Evolutionary conservation across 2,113 vertebrate species (phyloP).

Genomic region (Mirounga angustirostris): DNA sequence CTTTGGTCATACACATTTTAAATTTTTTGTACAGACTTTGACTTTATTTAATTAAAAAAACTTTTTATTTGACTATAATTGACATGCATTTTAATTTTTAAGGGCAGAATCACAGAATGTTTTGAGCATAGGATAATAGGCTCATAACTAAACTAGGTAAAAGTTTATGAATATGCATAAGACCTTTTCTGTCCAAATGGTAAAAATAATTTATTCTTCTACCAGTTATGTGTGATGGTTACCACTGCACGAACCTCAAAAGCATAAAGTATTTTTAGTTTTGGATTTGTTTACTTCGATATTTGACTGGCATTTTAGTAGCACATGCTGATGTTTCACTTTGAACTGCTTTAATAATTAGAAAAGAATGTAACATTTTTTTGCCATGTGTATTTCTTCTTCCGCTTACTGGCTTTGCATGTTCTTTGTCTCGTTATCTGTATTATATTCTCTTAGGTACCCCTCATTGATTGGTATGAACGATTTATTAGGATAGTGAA

Average conservation of each 20-base stretch:
- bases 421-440: not conserved
- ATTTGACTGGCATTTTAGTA: not conserved
- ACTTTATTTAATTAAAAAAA: not conserved
- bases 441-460: not conserved
- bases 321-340: not conserved
- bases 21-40: not conserved
- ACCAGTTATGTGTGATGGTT: not conserved
- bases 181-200: not conserved
- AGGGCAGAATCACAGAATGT: not conserved
- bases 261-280: not conserved
- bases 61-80: not conserved
- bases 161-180: not conserved
- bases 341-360: not conserved
- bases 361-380: not conserved
- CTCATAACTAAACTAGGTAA: not conserved
- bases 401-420: not conserved
- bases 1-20: not conserved
- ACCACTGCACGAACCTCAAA: not conserved
- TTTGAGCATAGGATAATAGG: not conserved
- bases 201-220: not conserved
- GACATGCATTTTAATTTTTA: not conserved
- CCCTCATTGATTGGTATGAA: not conserved
- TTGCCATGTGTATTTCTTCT: not conserved
- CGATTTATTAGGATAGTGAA: not conserved
- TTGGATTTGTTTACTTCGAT: not conserved